Conservation (phyloP, 2,797 vertebrate species). For the Alca torda region DNA sequence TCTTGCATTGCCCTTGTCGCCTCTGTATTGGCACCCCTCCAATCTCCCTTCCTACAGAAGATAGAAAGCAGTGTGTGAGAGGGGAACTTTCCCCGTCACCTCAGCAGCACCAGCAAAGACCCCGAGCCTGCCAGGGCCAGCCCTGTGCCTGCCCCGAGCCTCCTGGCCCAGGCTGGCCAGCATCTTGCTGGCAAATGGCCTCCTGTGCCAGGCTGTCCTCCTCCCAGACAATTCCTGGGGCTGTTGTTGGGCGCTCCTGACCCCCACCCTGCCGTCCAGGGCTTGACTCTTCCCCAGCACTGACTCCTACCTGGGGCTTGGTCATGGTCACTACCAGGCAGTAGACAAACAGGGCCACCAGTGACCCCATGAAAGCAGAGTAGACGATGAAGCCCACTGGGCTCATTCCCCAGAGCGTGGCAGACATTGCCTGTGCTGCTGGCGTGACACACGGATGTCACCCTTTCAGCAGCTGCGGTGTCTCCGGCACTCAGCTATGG, state of each 20-base stretch:
- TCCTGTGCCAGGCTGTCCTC: background rate
- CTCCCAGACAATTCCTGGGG: background rate
- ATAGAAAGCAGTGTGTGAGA: background rate
- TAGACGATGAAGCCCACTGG: rapidly evolving
- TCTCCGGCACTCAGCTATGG: background rate
- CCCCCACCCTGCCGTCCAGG: background rate
- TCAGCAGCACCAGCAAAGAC: background rate
- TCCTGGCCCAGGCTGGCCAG: background rate
- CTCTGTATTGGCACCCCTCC: no score
- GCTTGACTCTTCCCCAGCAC: no score
- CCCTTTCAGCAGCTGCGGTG: no score
- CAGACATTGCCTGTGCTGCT: background rate
- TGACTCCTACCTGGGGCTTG: background rate
- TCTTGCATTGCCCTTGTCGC: background rate
- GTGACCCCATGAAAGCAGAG: no score
- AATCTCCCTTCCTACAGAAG: background rate
- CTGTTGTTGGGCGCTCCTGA: background rate
- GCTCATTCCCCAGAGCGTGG: background rate
- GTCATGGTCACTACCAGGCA: rapidly evolving
- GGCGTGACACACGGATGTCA: background rate
- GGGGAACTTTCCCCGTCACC: background rate
- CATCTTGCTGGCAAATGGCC: background rate
- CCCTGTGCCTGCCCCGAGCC: background rate
- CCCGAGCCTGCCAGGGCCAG: background rate
- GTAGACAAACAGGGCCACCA: background rate